Percentiles rank a stretch among this genome's conserved stretches.
Conservation (phyloP, 1,140 invertebrate genomes). For the Brachionus manjavacas region DNA sequence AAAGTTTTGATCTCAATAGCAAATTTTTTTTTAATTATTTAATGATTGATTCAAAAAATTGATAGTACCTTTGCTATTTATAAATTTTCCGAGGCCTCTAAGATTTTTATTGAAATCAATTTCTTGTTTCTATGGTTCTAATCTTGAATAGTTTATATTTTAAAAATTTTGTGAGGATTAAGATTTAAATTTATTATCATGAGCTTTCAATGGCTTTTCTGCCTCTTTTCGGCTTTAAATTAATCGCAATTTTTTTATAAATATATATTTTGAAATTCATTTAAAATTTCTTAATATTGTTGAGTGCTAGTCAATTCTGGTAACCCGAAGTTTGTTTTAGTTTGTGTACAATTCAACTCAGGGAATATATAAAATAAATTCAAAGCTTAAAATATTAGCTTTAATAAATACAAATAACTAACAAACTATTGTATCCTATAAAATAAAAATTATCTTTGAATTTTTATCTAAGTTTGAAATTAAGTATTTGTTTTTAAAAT, state of each 20-base stretch:
- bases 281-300: not conserved
- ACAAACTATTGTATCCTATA: not conserved
- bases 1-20: not conserved
- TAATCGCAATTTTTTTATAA: not conserved
- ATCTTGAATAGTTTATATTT: not conserved
- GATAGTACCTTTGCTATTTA: not conserved
- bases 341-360: not conserved
- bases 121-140: slow-evolving; percentile 14
- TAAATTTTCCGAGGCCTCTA: not conserved
- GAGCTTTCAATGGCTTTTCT: not conserved
- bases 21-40: not conserved
- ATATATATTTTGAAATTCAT: not conserved
- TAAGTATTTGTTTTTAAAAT: not conserved
- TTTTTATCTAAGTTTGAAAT: not conserved
- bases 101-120: not conserved
- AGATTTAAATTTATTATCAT: slow-evolving; percentile 1
- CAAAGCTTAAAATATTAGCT: not conserved
- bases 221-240: not conserved
- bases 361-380: not conserved
- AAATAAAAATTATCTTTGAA: not conserved
- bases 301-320: not conserved
- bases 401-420: not conserved
- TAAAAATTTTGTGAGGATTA: not conserved
- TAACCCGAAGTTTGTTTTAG: not conserved
- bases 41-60: not conserved